Evolutionary conservation across 2,113 vertebrate genomes (phyloP).

Genomic region (Cochlearius cochlearius): DNA sequence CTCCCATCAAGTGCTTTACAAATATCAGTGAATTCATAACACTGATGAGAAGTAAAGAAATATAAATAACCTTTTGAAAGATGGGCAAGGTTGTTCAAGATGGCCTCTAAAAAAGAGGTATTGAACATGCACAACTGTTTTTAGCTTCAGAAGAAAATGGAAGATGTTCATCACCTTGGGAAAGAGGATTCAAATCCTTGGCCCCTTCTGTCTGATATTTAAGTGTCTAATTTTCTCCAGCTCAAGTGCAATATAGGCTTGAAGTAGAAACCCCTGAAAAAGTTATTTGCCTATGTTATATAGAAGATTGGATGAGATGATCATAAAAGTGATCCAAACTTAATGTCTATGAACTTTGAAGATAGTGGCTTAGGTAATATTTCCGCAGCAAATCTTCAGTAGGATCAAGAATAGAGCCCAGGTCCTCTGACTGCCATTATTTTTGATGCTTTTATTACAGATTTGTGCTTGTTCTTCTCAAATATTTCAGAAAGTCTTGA

Average conservation of each 20-base stretch:
- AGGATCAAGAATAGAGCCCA: background rate
- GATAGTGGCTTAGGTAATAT: background rate
- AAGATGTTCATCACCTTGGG: constrained; percentile 18
- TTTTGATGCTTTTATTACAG: background rate
- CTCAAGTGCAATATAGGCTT: background rate
- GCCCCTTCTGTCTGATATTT: constrained; percentile 19
- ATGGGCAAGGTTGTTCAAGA: background rate
- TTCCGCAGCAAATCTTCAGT: constrained; percentile 15
- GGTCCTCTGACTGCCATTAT: background rate
- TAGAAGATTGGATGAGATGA: constrained; percentile 12
- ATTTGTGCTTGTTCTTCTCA: background rate
- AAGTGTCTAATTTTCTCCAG: constrained; percentile 42
- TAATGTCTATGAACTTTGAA: constrained; percentile 54
- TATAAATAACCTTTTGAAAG: constrained; percentile 9
- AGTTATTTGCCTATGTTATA: constrained; percentile 23
- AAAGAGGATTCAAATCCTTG: constrained; percentile 34
- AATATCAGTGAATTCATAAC: constrained; percentile 29
- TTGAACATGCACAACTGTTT: background rate
- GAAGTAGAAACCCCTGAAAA: constrained; percentile 7
- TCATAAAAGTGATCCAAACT: constrained; percentile 40
- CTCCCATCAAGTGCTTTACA: constrained; percentile 8
- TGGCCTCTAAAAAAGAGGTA: background rate
- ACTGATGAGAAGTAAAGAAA: background rate
- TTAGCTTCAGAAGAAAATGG: constrained; percentile 17
- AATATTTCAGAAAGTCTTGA: background rate